phyloP scores from a whole-genome alignment of 1,140 invertebrate species.

The Saxidomus purpurata region DNA sequence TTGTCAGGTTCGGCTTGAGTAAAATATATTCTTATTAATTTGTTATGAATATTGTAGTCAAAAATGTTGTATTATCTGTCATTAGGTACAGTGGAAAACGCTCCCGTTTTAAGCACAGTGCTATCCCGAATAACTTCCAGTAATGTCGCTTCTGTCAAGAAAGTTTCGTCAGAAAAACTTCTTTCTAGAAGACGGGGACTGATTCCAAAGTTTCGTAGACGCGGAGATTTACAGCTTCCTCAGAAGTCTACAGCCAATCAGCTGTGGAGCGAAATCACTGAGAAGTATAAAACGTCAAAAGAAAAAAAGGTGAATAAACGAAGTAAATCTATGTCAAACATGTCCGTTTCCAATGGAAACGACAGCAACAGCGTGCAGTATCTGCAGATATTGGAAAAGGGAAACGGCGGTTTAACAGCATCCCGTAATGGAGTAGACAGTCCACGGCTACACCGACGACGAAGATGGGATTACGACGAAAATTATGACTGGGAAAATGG shows the following conservation, averaged over 20 bases:
- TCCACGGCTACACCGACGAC: neutral
- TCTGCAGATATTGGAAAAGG: neutral
- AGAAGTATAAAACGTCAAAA: neutral
- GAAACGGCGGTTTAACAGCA: neutral
- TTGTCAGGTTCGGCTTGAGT: too few species aligned
- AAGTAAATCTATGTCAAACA: neutral
- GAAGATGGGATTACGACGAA: slow-evolving; percentile 32
- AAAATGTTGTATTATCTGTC: too few species aligned
- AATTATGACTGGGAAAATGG: slow-evolving; percentile 62
- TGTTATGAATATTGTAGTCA: too few species aligned
- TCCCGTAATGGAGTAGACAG: neutral
- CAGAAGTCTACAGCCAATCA: neutral
- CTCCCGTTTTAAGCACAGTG: too few species aligned
- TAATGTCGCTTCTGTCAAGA: too few species aligned
- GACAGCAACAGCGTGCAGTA: neutral
- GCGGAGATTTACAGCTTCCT: neutral
- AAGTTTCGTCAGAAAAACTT: neutral
- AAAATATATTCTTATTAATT: too few species aligned
- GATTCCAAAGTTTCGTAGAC: neutral
- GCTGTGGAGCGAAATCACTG: neutral
- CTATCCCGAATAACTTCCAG: too few species aligned
- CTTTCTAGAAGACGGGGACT: slow-evolving; percentile 4
- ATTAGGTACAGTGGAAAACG: too few species aligned
- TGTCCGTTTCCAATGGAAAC: neutral
- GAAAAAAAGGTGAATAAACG: neutral